Base-by-base conservation (phyloP, 1,140 invertebrate species). In the Drosophila pandora region DNA sequence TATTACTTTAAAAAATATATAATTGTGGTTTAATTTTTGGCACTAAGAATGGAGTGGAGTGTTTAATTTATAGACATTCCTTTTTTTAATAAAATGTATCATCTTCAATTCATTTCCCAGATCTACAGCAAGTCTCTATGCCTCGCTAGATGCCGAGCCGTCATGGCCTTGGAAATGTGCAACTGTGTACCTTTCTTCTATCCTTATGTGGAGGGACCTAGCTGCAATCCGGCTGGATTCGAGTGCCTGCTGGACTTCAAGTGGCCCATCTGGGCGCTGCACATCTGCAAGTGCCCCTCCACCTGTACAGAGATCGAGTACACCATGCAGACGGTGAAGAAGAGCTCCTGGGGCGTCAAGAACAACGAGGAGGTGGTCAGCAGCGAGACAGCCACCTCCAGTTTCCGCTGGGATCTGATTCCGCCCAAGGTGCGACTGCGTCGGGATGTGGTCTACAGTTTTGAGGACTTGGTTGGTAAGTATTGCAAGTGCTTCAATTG, bases 391-490 rank as follows among this genome's bases (percentile, higher is more conserved):
- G 90, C 77, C 0, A 91, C 85, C 1, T 91, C 90, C 1, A 91
- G 87, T 22, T 92, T 92, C 43, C 89, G 91, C 2, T 91, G 90
- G 89, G 91, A 92, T 56, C 21, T 92, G 1, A 84, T 91, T 55
- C 83, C 90, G 0, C 92, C 92, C 1, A 92, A 92, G 41, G 81
- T 92, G 2, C 74, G 92, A 1, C 70, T 92, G 28, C 72, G 91
- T 8, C 68, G 92, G 2, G 92, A 92, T 68, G 85, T 92, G 8
- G 76, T 92, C 0, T 92, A 92, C 25, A 91, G 92, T 34, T 91
- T 92, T 62, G 92, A 91, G 45, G 91, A 92, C 72, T 76, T 92
- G 12, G 72, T 91, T 9, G 90, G 90, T 90, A 47, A 45, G 58
- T 21, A 7, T 17, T 8, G 0, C 22, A 47, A 1, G 5, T 6